These are phyloP conservation scores for Lanistes nyassanus DNA, from an alignment of 1,140 invertebrate species.

Conservation along the genomic window DNA sequence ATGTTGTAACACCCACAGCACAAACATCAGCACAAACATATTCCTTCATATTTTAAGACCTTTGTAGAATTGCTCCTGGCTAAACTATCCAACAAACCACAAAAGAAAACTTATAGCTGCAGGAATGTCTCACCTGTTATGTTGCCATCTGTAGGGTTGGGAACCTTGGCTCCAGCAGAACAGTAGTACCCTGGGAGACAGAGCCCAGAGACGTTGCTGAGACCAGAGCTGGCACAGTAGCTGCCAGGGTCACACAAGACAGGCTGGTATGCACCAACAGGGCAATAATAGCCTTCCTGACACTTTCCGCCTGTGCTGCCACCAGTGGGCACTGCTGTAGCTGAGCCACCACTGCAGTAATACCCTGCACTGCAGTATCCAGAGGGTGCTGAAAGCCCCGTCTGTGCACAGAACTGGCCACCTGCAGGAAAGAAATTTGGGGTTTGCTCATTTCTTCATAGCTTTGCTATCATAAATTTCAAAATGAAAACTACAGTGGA, in stretches of 20 bases:
- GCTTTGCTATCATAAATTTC: too few relatives aligned
- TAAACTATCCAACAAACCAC: neutral
- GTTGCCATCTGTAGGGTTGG: slow-evolving; percentile 59
- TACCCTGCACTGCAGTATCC: slow-evolving; percentile 55
- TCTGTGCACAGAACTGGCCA: slow-evolving; percentile 51
- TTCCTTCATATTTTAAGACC: too few relatives aligned
- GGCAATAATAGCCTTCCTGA: slow-evolving; percentile 51
- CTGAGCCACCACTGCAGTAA: slow-evolving; percentile 53
- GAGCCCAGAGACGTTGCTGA: slow-evolving; percentile 47
- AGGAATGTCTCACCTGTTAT: slow-evolving; percentile 49
- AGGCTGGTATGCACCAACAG: slow-evolving; percentile 45
- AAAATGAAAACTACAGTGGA: too few relatives aligned
- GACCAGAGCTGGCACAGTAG: slow-evolving; percentile 48
- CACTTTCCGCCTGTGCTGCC: slow-evolving; percentile 45
- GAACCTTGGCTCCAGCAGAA: slow-evolving; percentile 39
- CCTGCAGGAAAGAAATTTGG: slow-evolving; percentile 35
- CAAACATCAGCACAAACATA: too few relatives aligned
- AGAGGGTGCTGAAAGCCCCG: slow-evolving; percentile 41
- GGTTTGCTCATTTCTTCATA: too few relatives aligned
- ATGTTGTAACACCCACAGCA: too few relatives aligned
- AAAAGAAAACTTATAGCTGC: neutral
- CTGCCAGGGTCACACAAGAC: slow-evolving; percentile 53
- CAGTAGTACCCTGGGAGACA: slow-evolving; percentile 60
- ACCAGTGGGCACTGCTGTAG: slow-evolving; percentile 39
- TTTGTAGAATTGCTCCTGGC: too few relatives aligned